Evolutionary conservation across 2,113 vertebrate species (phyloP), one percentile per base, ranked within the genome.

Genomic region (Phalacrocorax brasilianus): DNA sequence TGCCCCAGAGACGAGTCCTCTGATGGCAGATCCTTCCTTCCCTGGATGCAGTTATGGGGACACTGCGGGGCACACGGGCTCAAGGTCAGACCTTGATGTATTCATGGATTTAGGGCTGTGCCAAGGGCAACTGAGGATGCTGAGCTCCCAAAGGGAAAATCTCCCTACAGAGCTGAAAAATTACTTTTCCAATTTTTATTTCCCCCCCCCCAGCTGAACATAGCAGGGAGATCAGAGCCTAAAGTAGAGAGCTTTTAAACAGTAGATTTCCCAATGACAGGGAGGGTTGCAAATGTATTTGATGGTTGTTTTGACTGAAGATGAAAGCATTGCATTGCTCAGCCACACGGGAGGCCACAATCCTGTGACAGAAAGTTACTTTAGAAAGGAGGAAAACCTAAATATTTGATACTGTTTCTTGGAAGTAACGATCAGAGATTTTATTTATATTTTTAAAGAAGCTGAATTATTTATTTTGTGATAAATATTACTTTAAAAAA

Each of bases 361-460:
- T 42, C 24, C 49, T 92, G 28, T 13, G 72, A 73, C 28, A 8
- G 53, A 89, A 94, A 58, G 45, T 49, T 53, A 38, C 65, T 89
- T 66, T 23, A 66, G 24, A 85, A 81, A 89, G 49, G 47, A 68
- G n/a, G 12, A 92, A 93, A 93, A 50, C 18, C 47, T 68, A 78
- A 94, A 78, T 87, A 87, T 70, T 87, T 81, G 50, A 86, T 81
- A 90, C 17, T 68, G 17, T 71, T 94, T 55, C 73, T 88, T 88
- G 73, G 45, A 92, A 84, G 23, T 20, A 91, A 63, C 14, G 18
- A 94, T 62, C 30, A 76, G 47, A 80, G 42, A 38, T 56, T 82
- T 85, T 49, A 17, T 75, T 73, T 81, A 9, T 58, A 8, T 72
- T 70, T 91, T 91, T 82, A 38, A 22, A 42, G 42, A 12, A 42